A percentile compares a stretch with the other conserved stretches of the same genome.
Conservation (phyloP, 2,113 vertebrate genomes). For the Pundamilia nyererei region DNA sequence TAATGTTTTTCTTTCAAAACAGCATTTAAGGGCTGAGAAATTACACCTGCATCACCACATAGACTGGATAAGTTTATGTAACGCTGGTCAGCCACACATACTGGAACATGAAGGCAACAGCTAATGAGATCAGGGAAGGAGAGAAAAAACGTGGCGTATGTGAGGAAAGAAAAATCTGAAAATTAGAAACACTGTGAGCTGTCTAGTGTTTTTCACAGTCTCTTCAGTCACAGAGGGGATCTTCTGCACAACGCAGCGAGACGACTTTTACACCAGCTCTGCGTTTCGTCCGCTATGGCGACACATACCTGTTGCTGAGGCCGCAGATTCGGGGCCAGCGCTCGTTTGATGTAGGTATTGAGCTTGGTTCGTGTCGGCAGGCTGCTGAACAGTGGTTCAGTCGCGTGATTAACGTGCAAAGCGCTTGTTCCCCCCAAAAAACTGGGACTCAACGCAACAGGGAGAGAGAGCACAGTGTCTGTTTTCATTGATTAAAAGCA, state of each 20-base stretch:
- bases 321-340: neutral
- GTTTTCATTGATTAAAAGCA: neutral
- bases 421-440: neutral
- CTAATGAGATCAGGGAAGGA: slow-evolving; percentile 24
- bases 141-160: neutral
- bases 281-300: neutral
- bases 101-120: neutral
- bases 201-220: neutral
- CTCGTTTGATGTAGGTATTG: neutral
- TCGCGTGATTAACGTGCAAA: neutral
- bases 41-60: neutral
- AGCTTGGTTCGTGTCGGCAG: neutral
- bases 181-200: slow-evolving; percentile 36
- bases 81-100: neutral
- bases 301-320: slow-evolving; percentile 12
- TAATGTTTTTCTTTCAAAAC: neutral
- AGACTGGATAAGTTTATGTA: neutral
- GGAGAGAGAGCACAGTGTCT: neutral
- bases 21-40: neutral
- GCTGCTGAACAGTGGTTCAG: neutral
- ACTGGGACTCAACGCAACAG: neutral
- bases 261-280: neutral
- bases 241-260: neutral
- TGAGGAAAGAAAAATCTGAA: neutral
- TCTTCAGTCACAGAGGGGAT: neutral